Evolutionary conservation across 92 coral and sea anemone genomes (phyloP).

Genomic region (Desmophyllum pertusum): DNA sequence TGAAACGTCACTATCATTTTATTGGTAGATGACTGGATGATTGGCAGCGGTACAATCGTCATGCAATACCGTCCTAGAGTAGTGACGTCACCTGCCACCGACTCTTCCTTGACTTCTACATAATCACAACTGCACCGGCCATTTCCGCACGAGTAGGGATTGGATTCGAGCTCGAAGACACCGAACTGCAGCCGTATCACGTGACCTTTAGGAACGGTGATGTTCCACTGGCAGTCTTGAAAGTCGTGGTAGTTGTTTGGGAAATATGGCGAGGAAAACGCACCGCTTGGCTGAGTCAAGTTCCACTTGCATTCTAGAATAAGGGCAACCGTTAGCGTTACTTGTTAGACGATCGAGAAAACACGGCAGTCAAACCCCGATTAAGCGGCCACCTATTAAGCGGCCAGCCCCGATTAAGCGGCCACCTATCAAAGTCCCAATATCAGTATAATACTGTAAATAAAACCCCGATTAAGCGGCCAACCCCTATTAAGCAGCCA

Average conservation of each 20-base stretch:
- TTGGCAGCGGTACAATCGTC: slow-evolving; percentile 35
- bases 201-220: slow-evolving; percentile 38
- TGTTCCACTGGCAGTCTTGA: slow-evolving; percentile 69
- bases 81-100: slow-evolving; percentile 3
- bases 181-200: slow-evolving; percentile 39
- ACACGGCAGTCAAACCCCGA: too few relatives aligned
- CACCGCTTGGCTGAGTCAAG: slow-evolving; percentile 32
- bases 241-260: slow-evolving; percentile 57
- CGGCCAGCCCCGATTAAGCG: too few relatives aligned
- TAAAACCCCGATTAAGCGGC: too few relatives aligned
- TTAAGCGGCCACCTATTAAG: too few relatives aligned
- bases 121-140: slow-evolving; percentile 53
- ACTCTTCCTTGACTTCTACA: slow-evolving; percentile 40
- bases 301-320: slow-evolving; percentile 51
- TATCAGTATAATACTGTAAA: too few relatives aligned
- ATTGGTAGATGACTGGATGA: slow-evolving; percentile 41
- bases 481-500: too few relatives aligned
- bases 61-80: slow-evolving; percentile 38
- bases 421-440: too few relatives aligned
- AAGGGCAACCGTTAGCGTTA: neutral
- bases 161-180: slow-evolving; percentile 52
- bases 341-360: too few relatives aligned
- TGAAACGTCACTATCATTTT: slow-evolving; percentile 52
- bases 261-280: slow-evolving; percentile 55
- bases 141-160: slow-evolving; percentile 43